These are phyloP conservation scores for Nothobranchius kuhntae DNA, from an alignment of 2,113 vertebrate genomes.

Conservation along the genomic window DNA sequence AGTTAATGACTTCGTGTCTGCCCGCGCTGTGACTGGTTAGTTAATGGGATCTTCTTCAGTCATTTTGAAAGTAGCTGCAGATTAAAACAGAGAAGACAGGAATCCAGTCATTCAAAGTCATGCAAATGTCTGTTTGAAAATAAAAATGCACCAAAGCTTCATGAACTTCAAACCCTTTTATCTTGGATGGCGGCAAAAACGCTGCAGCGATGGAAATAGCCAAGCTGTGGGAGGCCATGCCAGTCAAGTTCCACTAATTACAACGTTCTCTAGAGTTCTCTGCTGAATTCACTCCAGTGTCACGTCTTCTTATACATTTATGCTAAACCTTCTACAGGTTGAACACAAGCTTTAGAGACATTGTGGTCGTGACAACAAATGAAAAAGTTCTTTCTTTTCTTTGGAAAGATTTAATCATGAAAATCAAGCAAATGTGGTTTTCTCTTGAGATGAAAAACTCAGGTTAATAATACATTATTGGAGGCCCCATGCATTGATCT, in stretches of 20 bases:
- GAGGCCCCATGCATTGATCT: too few species aligned
- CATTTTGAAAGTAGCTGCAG: neutral
- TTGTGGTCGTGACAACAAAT: too few species aligned
- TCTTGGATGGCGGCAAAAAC: constrained; percentile 4
- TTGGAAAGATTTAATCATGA: too few species aligned
- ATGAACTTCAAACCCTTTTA: constrained; percentile 3
- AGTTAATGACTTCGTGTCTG: constrained; percentile 22
- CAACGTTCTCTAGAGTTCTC: neutral
- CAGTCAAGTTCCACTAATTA: constrained; percentile 15
- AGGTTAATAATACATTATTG: too few species aligned
- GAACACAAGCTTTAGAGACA: too few species aligned
- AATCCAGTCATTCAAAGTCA: too few species aligned
- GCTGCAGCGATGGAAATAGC: constrained; percentile 8
- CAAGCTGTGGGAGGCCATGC: constrained; percentile 3
- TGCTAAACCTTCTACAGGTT: neutral
- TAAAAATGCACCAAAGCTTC: constrained; percentile 1
- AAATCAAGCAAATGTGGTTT: too few species aligned
- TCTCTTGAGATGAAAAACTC: too few species aligned
- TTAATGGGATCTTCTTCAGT: neutral
- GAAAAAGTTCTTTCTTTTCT: too few species aligned
- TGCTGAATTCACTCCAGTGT: neutral
- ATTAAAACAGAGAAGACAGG: neutral
- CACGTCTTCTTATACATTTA: neutral
- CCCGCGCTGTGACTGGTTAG: neutral
- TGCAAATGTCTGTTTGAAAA: too few species aligned